Percentiles rank a stretch among this genome's conserved stretches.
Evolutionary conservation across 1,140 invertebrate genomes (phyloP).

Genomic region (Calliphora vicina): DNA sequence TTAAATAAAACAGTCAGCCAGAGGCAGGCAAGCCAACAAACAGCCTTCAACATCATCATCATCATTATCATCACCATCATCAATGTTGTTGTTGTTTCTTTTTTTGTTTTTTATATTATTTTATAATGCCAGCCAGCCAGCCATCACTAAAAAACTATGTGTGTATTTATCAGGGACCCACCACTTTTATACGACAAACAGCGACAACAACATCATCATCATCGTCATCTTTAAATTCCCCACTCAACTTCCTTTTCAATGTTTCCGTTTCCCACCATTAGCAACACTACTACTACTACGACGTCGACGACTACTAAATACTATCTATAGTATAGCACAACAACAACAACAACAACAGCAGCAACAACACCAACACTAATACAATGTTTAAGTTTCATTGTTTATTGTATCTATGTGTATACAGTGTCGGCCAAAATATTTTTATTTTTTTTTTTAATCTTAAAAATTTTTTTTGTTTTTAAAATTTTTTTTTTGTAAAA

Average conservation of each 20-base stretch:
- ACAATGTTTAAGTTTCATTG: too few relatives aligned
- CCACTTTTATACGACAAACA: neutral
- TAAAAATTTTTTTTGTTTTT: too few relatives aligned
- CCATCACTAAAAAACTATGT: neutral
- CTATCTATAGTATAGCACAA: too few relatives aligned
- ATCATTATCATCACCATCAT: neutral
- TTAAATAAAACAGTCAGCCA: neutral
- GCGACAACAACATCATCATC: neutral
- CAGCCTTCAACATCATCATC: neutral
- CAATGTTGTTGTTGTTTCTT: neutral
- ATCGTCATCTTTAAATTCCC: neutral
- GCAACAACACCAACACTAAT: too few relatives aligned
- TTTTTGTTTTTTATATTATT: neutral
- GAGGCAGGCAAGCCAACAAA: neutral
- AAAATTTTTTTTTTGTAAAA: too few relatives aligned
- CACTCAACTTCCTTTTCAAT: neutral
- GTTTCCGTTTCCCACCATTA: slow-evolving; percentile 8
- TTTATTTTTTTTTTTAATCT: too few relatives aligned
- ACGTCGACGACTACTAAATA: too few relatives aligned
- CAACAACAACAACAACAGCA: too few relatives aligned
- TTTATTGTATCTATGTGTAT: too few relatives aligned
- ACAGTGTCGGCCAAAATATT: too few relatives aligned
- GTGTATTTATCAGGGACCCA: neutral
- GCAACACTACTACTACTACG: neutral
- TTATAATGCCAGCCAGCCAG: too few relatives aligned